Conservation (phyloP, 2,797 vertebrate genomes). For the Hippopotamyrus pictus region DNA sequence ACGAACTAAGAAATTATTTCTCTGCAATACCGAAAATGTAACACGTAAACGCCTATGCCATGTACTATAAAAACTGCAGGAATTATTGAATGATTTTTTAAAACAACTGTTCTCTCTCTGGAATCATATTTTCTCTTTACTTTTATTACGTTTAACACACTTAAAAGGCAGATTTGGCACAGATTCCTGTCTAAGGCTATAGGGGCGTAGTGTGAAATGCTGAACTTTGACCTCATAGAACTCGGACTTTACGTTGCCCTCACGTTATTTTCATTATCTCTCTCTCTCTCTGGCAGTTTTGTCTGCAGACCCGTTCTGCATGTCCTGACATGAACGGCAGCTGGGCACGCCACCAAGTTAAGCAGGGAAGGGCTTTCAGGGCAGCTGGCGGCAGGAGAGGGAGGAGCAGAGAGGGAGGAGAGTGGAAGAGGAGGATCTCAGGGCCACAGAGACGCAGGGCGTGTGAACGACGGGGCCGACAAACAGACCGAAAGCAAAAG, state of each 20-base stretch:
- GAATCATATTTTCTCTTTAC: neutral
- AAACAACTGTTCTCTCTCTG: neutral
- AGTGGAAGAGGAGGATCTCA: slow-evolving; percentile 31
- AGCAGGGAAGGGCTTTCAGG: slow-evolving; percentile 51
- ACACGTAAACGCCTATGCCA: neutral
- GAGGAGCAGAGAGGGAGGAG: slow-evolving; percentile 28
- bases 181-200: neutral
- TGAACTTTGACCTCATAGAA: slow-evolving; percentile 59
- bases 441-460: slow-evolving; percentile 36
- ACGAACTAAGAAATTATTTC: neutral
- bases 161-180: slow-evolving; percentile 10
- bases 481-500: neutral
- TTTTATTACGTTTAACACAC: neutral
- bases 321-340: slow-evolving; percentile 57
- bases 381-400: slow-evolving; percentile 44
- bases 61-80: neutral
- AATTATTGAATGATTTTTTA: neutral
- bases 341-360: slow-evolving; percentile 46
- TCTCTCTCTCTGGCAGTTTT: neutral
- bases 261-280: slow-evolving; percentile 1
- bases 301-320: slow-evolving; percentile 36
- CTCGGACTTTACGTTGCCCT: slow-evolving; percentile 36
- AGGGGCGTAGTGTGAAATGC: slow-evolving; percentile 15
- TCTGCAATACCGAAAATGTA: neutral
- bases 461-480: slow-evolving; percentile 9